Percentiles rank a stretch among this genome's conserved stretches.
Evolutionary conservation across 2,888 invertebrate species (phyloP).

Genomic region (Campopleginae sp.): DNA sequence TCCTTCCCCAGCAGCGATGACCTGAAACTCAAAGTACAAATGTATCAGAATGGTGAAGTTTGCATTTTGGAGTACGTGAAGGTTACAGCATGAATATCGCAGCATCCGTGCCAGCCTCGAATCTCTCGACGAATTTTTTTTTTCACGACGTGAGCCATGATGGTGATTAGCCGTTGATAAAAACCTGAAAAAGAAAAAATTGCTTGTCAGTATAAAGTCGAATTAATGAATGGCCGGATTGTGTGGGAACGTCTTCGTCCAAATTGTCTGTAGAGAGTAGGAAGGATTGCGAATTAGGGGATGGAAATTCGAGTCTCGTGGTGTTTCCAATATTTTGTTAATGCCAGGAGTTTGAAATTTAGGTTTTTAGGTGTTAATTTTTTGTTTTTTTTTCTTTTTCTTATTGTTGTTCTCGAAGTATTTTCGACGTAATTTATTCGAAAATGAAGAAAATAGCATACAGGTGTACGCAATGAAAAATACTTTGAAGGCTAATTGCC

Average conservation of each 20-base stretch:
- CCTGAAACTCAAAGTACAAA: constrained; percentile 69
- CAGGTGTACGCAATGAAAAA: constrained; percentile 30
- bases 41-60: constrained; percentile 38
- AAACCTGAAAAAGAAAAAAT: constrained; percentile 62
- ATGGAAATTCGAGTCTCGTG: neutral
- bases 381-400: too few species aligned
- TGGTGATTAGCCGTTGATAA: constrained; percentile 6
- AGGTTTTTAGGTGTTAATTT: too few species aligned
- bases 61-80: neutral
- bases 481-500: constrained; percentile 72
- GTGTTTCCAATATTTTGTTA: neutral
- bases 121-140: neutral
- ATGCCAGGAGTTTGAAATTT: neutral
- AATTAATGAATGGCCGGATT: neutral
- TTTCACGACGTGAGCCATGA: neutral
- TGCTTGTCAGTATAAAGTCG: constrained; percentile 53
- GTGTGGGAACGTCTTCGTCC: neutral
- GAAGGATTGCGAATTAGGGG: neutral
- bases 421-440: neutral
- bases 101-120: neutral
- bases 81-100: neutral
- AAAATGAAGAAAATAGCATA: neutral
- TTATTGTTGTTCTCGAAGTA: neutral
- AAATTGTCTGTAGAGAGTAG: neutral
- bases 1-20: constrained; percentile 13